phyloP scores from a whole-genome alignment of 2,888 invertebrate species.

The Alloscopus bannaensis region DNA sequence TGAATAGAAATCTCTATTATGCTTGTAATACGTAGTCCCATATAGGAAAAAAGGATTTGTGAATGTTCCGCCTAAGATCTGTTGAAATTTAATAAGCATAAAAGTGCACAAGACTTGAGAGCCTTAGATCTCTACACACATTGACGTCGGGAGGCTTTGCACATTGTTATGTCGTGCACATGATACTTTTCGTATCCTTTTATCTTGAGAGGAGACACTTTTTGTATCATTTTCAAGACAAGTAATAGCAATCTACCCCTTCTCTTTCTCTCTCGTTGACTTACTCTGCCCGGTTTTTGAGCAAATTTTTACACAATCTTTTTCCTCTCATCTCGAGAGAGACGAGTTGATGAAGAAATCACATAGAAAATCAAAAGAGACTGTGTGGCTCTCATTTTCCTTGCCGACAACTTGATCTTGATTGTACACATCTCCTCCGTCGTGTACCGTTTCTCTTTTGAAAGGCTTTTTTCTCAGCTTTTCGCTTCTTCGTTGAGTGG shows the following conservation, averaged over 20 bases:
- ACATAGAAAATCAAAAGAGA: constrained; percentile 24
- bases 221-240: background rate
- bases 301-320: constrained; percentile 8
- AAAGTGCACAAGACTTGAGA: background rate
- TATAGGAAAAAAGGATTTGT: too few species aligned
- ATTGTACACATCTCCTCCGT: constrained; percentile 28
- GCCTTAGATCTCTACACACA: background rate
- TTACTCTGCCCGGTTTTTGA: background rate
- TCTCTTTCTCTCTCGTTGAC: background rate
- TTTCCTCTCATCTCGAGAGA: constrained; percentile 25
- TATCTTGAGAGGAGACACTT: too few species aligned
- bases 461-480: background rate
- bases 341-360: constrained; percentile 37
- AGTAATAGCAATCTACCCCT: too few species aligned
- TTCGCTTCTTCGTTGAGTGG: background rate
- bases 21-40: too few species aligned
- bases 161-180: background rate
- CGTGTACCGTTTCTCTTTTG: constrained; percentile 1
- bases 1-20: too few species aligned
- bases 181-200: background rate
- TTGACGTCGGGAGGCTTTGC: background rate
- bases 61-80: background rate
- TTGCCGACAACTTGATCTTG: constrained; percentile 13
- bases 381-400: constrained; percentile 31
- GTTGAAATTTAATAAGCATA: background rate